Evolutionary conservation across 2,113 vertebrate genomes (phyloP).

Genomic region (Phrynosoma platyrhinos): DNA sequence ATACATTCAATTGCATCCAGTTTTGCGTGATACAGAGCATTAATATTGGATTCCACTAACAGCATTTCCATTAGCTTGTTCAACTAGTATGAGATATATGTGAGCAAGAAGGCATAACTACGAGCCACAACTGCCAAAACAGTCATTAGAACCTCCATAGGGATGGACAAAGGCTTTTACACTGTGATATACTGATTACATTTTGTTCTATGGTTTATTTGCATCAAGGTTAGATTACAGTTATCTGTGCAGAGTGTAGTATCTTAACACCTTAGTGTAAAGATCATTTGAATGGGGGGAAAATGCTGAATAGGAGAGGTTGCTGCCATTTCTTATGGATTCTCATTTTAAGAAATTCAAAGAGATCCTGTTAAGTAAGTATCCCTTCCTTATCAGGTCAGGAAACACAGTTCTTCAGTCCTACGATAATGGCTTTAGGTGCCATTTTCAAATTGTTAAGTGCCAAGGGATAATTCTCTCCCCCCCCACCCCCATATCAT

Average conservation of each 20-base stretch:
- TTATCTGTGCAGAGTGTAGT: constrained; percentile 53
- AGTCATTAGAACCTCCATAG: constrained; percentile 80
- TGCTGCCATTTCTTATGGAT: constrained; percentile 51
- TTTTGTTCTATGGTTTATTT: constrained; percentile 81
- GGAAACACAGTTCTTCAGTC: background rate
- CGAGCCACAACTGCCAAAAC: constrained; percentile 79
- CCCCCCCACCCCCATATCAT: background rate
- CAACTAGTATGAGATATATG: constrained; percentile 76
- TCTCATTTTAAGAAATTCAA: constrained; percentile 36
- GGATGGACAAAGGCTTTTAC: constrained; percentile 79
- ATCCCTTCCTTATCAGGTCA: background rate
- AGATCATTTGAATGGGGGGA: constrained; percentile 72
- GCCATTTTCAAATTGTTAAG: no score
- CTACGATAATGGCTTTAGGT: background rate
- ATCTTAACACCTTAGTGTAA: constrained; percentile 70
- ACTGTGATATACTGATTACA: constrained; percentile 78
- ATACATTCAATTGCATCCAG: constrained; percentile 76
- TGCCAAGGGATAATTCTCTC: background rate
- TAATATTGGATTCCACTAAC: constrained; percentile 81
- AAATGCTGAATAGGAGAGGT: constrained; percentile 45
- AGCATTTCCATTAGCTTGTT: constrained; percentile 80
- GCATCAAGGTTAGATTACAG: constrained; percentile 78
- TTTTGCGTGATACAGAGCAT: constrained; percentile 74
- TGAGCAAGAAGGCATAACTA: constrained; percentile 75
- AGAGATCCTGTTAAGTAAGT: constrained; percentile 24